Conservation (phyloP, 2,113 vertebrate species). For the Toxotes chatareus region DNA sequence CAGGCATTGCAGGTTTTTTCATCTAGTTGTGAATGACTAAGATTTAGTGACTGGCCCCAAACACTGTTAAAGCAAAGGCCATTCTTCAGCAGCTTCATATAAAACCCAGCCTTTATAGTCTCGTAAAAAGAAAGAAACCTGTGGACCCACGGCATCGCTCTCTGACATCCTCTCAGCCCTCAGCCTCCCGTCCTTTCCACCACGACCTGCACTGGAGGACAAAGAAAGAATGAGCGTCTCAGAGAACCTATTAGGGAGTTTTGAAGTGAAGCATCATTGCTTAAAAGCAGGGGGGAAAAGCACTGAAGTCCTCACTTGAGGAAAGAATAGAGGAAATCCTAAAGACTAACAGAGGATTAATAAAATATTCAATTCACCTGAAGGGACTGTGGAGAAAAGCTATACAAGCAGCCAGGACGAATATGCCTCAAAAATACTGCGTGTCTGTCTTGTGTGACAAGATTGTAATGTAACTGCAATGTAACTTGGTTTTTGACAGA, state of each 20-base stretch:
- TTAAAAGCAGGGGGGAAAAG: constrained; percentile 25
- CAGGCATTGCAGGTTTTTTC: constrained; percentile 54
- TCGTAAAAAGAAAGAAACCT: constrained; percentile 83
- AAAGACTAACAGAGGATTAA: constrained; percentile 50
- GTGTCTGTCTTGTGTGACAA: not conserved
- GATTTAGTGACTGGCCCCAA: constrained; percentile 83
- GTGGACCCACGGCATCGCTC: constrained; percentile 77
- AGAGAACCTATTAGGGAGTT: constrained; percentile 61
- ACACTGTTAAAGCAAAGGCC: constrained; percentile 84
- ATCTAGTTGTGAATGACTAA: constrained; percentile 72
- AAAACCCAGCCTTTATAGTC: constrained; percentile 83
- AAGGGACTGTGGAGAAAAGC: constrained; percentile 26
- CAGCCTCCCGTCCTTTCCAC: constrained; percentile 64
- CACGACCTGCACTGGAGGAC: constrained; percentile 58
- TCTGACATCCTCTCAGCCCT: constrained; percentile 62
- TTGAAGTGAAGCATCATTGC: constrained; percentile 56
- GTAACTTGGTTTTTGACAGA: constrained; percentile 3
- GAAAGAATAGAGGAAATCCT: constrained; percentile 50
- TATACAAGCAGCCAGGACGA: constrained; percentile 7
- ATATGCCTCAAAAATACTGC: constrained; percentile 12
- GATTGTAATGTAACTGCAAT: not conserved
- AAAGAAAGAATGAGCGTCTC: constrained; percentile 49
- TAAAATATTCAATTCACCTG: constrained; percentile 51
- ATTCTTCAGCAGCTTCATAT: constrained; percentile 84
- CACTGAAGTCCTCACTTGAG: constrained; percentile 22